Percentiles rank a stretch among this genome's conserved stretches.
These are phyloP conservation scores for Furcula furcula DNA, from an alignment of 2,888 invertebrate genomes.

Conservation along the genomic window DNA sequence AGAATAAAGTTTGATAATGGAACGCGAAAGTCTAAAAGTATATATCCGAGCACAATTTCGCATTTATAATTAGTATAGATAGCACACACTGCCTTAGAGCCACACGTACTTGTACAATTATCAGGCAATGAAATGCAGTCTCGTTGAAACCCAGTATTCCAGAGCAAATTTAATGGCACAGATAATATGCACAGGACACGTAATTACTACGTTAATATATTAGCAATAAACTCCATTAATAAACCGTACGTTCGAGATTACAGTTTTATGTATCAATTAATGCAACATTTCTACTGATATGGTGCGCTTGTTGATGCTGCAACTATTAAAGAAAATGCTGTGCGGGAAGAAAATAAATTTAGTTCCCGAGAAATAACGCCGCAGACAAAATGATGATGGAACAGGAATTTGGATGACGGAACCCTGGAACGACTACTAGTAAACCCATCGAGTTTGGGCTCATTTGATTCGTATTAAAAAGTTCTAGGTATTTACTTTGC, in stretches of 20 bases:
- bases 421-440: too few species aligned
- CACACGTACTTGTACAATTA: background rate
- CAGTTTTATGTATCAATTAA: conserved; percentile 23
- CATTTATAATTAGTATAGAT: background rate
- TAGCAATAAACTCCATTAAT: conserved; percentile 16
- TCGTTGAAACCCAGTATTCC: background rate
- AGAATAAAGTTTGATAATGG: too few species aligned
- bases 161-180: conserved; percentile 14
- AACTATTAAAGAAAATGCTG: too few species aligned
- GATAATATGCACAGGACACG: conserved; percentile 14
- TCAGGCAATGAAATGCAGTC: background rate
- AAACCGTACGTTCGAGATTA: conserved; percentile 10
- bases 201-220: conserved; percentile 17
- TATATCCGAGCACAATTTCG: background rate
- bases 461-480: too few species aligned
- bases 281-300: background rate
- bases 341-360: too few species aligned
- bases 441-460: too few species aligned
- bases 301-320: too few species aligned
- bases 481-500: too few species aligned
- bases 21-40: too few species aligned
- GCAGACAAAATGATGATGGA: too few species aligned
- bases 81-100: background rate
- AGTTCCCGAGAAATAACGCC: too few species aligned
- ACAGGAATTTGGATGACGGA: too few species aligned